Percentiles rank a stretch among this genome's conserved stretches.
These are phyloP conservation scores for Enteromius trimaculatus DNA, from an alignment of 2,797 vertebrate species.

Conservation along the genomic window DNA sequence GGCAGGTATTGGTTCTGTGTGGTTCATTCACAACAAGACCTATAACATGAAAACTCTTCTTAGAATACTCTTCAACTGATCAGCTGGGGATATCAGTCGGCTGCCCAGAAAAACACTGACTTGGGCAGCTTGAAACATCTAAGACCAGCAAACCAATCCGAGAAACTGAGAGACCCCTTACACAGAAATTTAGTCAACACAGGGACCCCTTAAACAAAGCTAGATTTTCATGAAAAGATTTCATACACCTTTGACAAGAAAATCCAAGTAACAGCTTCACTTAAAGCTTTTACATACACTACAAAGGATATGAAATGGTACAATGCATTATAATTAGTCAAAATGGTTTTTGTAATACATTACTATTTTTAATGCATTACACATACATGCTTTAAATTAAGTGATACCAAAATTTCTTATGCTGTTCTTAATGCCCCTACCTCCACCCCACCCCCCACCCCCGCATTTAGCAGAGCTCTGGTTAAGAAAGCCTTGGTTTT, in stretches of 20 bases:
- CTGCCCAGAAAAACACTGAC: neutral
- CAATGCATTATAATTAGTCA: neutral
- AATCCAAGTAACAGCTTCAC: neutral
- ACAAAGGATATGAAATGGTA: neutral
- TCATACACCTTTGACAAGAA: neutral
- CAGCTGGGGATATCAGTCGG: neutral
- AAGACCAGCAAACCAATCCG: neutral
- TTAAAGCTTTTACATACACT: neutral
- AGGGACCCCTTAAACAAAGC: neutral
- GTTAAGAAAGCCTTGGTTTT: constrained; percentile 47
- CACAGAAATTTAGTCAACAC: neutral
- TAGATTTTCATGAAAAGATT: neutral
- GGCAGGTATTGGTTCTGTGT: neutral
- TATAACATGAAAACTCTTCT: neutral
- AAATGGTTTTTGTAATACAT: neutral
- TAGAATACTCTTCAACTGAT: neutral
- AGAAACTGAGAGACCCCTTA: neutral
- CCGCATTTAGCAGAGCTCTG: neutral
- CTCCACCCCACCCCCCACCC: too few species aligned
- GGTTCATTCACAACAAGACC: neutral
- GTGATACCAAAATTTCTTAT: neutral
- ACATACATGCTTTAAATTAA: neutral
- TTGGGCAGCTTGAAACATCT: neutral
- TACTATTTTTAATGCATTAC: neutral
- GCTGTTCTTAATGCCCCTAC: too few species aligned